Base-by-base conservation (phyloP, 2,113 vertebrate species). In the Oenanthe oenanthe region DNA sequence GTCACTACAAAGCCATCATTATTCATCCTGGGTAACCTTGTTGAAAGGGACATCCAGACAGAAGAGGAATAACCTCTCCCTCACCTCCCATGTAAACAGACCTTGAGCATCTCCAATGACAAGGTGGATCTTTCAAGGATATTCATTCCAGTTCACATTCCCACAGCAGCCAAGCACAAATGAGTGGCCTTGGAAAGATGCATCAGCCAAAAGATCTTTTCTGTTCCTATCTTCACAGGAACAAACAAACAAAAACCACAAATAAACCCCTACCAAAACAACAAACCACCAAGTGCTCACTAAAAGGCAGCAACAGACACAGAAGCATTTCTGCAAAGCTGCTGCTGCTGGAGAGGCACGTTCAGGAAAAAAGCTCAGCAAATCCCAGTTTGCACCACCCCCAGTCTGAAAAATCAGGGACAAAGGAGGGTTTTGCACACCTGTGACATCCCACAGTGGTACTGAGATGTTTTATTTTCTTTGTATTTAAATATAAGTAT, bases 1-100 rank as follows among this genome's bases (percentile, higher is more conserved):
- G 96, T 94, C 88, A 54, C 60, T 20, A 58, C 40, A 70, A 93
- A 95, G 82, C 32, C 89, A 74, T 25, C 88, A 19, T 84, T 83
- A 80, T 85, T 94, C 93, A 83, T 58, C 43, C 81, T 6, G 24
- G 7, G 21, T 54, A 62, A 63, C 90, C 89, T 89, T 58, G 85
- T 7, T 50, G 58, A 89, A 82, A 93, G 78, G 85, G 38, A 84
- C 88, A 53, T 32, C 48, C 5, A 92, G 85, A 72, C 3, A 73
- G n/a, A 34, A 34, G 36, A 25, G 42, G 38, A 63, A 54, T 24
- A 61, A 43, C 28, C 53, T 51, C 40, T 58, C 58, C 88, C 13
- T 58, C 65, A 57, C 58, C 82, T 60, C 61, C 43, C 28, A 2
- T 7, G 14, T 6, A 61, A 83, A 83, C 62, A 79, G 67, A 76